Base-by-base conservation (phyloP, 2,797 vertebrate genomes). In the Aeoliscus strigatus region DNA sequence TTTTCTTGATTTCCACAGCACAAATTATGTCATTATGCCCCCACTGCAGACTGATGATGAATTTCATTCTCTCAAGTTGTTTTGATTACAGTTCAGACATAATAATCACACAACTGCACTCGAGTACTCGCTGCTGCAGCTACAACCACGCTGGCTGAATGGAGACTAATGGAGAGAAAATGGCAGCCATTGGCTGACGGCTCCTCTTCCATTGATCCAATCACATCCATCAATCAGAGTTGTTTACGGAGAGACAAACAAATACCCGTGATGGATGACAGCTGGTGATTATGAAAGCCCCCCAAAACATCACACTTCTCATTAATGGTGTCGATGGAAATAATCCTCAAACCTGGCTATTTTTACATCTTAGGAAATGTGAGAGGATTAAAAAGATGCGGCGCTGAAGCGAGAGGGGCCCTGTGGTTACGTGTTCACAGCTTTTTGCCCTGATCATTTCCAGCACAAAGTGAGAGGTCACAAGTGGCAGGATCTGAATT, bases 221-320 rank as follows among this genome's bases (percentile, higher is more conserved):
- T 77, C 63, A 67, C 52, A 78, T 82, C 69, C 52, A 78, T 82
- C 69, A 76, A 82, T 82, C 71, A 75, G 67, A 54, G 57, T 51
- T 79, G 70, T 75, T 77, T 75, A 73, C 70, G 64, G 17, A 49
- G 39, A 39, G 51, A 9, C 62, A 50, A 73, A 56, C 59, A 57
- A 58, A 49, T 2, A 14, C 67, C 59, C 33, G 27, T 73, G 73
- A 77, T 57, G 62, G 73, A 73, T 65, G 64, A 37, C 50, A 54
- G 51, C 50, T 32, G 60, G 41, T 74, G 66, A 77, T 78, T 70
- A 65, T 42, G 51, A 51, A 67, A 53, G 38, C 34, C 39, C 33
- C 59, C 10, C 9, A 52, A 66, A 79, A 67, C 70, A 73, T 76
- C 61, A 67, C 70, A 52, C 62, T 51, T 48, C 51, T 66, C 52